Conservation (phyloP, 2,888 invertebrate genomes). For the Arrhopalites spinosus region DNA sequence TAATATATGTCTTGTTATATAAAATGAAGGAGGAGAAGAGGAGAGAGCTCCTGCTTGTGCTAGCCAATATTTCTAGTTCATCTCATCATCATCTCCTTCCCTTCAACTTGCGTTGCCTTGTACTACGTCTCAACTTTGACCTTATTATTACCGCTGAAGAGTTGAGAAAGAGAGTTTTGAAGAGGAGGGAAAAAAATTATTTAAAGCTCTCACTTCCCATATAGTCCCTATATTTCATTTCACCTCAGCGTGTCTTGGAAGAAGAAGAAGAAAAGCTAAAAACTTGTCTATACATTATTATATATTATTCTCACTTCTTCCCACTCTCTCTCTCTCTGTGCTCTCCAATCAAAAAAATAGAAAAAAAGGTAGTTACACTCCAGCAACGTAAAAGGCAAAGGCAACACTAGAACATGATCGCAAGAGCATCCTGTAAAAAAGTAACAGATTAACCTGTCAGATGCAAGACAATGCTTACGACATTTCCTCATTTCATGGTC, state of each 20-base stretch:
- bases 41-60: not conserved
- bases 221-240: too few relatives aligned
- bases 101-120: slow-evolving; percentile 2
- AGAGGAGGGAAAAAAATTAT: not conserved
- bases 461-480: slow-evolving; percentile 55
- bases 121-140: slow-evolving; percentile 17
- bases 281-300: not conserved
- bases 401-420: slow-evolving; percentile 20
- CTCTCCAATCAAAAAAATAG: not conserved
- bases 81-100: slow-evolving; percentile 2
- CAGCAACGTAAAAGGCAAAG: not conserved
- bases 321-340: not conserved
- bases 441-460: slow-evolving; percentile 56
- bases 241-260: too few relatives aligned
- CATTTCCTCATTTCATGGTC: slow-evolving; percentile 56
- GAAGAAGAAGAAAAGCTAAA: not conserved
- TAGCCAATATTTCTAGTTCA: slow-evolving; percentile 2
- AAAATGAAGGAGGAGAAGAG: too few relatives aligned
- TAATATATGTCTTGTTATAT: too few relatives aligned
- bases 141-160: slow-evolving; percentile 11
- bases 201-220: slow-evolving; percentile 1
- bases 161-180: too few relatives aligned
- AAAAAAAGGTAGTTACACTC: too few relatives aligned
- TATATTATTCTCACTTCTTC: not conserved
- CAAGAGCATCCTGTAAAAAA: slow-evolving; percentile 31